Evolutionary conservation across 35 echinoderm and acorn worm genomes (phyloP), one percentile per base, ranked within the genome.

Genomic region (Eucidaris tribuloides): DNA sequence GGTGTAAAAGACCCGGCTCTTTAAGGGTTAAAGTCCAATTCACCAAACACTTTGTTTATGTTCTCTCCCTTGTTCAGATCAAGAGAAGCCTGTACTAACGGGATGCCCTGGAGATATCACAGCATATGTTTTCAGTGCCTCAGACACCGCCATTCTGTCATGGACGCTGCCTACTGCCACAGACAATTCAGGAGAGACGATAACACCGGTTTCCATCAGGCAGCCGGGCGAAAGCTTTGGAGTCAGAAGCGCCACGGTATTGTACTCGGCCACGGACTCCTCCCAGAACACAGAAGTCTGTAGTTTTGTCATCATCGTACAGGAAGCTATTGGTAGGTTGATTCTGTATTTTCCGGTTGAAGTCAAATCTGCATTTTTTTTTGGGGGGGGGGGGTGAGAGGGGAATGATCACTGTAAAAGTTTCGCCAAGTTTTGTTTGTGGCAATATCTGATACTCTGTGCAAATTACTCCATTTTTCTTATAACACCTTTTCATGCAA

Each of bases 261-360:
- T 58, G 27, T 91, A 84, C 60, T 80, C 76, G 24, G 82, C 82
- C 32, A 84, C 42, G 2, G 89, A 91, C 74, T 42, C 55, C 2
- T 66, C 34, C 7, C 70, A 52, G 20, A 84, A 85, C 49, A 7
- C 55, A 1, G 50, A 39, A 4, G 70, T 76, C 41, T 91, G 89
- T 70, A 76, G 43, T n/a, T 91, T 91, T 80, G 72, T 79, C 32
- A 39, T 91, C 33, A 85, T 62, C 30, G 62, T 91, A 24, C 33
- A 77, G 66, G 76, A 72, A 85, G 32, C 68, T 44, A 74, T 40
- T 1, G 44, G 68, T 74, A 74, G 44, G 68, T 74, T 74, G 38
- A n/a, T 7, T n/a, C n/a, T n/a, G n/a, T n/a, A n/a, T n/a, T n/a
- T n/a, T n/a, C n/a, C n/a, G n/a, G n/a, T n/a, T n/a, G n/a, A n/a